phyloP scores from a whole-genome alignment of 2,888 invertebrate genomes.

The Empis livida region DNA sequence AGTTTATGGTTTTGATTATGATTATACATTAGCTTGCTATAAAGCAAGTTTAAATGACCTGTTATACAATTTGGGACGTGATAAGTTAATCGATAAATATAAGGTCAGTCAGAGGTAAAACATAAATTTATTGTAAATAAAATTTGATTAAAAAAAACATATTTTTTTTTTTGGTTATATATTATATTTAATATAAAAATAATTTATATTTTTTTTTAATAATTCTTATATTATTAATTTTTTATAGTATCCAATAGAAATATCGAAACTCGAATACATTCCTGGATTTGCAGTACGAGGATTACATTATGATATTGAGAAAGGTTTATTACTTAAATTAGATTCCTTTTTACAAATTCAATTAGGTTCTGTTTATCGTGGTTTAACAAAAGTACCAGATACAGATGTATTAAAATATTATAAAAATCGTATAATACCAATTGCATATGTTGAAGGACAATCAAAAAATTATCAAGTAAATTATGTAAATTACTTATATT shows the following conservation, averaged over 20 bases:
- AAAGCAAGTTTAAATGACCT: conserved; percentile 78
- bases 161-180: background rate
- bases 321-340: conserved; percentile 83
- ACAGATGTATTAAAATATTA: conserved; percentile 78
- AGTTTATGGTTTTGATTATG: conserved; percentile 97
- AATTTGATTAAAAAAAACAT: background rate
- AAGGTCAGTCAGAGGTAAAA: conserved; percentile 46
- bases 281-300: conserved; percentile 94
- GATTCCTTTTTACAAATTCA: conserved; percentile 97
- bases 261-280: conserved; percentile 68
- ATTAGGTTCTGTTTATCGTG: conserved; percentile 83
- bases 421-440: conserved; percentile 73
- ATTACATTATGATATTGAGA: conserved; percentile 95
- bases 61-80: conserved; percentile 79
- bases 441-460: conserved; percentile 75
- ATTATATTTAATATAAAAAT: background rate
- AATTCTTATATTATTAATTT: too few species aligned
- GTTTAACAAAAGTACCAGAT: conserved; percentile 64
- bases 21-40: conserved; percentile 93
- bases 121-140: too few species aligned
- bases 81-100: conserved; percentile 72
- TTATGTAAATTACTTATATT: too few species aligned
- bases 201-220: background rate
- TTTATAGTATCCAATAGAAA: conserved; percentile 75
- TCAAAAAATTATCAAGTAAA: conserved; percentile 54